These are phyloP conservation scores for Schizaphis graminum DNA, from an alignment of 2,888 invertebrate genomes.

Conservation along the genomic window DNA sequence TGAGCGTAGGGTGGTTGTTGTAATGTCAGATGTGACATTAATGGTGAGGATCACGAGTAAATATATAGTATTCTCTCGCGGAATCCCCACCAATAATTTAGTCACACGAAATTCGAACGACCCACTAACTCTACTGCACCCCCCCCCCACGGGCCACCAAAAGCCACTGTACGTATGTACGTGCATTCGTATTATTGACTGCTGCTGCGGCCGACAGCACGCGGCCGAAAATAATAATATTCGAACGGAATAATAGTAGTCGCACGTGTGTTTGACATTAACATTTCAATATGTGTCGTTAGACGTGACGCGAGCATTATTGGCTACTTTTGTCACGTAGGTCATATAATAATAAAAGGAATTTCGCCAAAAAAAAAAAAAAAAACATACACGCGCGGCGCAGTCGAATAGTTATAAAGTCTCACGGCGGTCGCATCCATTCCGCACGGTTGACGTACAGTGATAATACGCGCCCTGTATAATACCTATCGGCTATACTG, in stretches of 20 bases:
- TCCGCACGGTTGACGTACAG: not conserved
- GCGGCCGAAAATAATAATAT: not conserved
- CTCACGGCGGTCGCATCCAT: not conserved
- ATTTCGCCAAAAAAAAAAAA: not conserved
- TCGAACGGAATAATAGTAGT: not conserved
- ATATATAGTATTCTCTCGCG: not conserved
- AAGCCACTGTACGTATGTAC: not conserved
- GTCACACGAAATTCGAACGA: not conserved
- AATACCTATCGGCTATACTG: not conserved
- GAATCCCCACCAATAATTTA: not conserved
- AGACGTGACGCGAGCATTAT: not conserved
- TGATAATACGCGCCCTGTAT: not conserved
- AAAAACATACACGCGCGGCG: not conserved
- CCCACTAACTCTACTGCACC: not conserved
- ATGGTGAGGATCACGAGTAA: not conserved
- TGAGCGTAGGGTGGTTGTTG: not conserved
- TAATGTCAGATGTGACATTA: not conserved
- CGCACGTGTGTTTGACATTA: not conserved
- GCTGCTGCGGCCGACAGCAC: not conserved
- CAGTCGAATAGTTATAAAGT: not conserved
- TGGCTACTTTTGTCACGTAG: constrained; percentile 49
- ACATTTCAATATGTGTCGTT: constrained; percentile 46
- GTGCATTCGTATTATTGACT: not conserved
- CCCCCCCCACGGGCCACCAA: too few relatives aligned
- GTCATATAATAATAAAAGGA: not conserved